These are phyloP conservation scores for Pocillopora verrucosa DNA, from an alignment of 64 coral and sea anemone genomes.

Conservation along the genomic window DNA sequence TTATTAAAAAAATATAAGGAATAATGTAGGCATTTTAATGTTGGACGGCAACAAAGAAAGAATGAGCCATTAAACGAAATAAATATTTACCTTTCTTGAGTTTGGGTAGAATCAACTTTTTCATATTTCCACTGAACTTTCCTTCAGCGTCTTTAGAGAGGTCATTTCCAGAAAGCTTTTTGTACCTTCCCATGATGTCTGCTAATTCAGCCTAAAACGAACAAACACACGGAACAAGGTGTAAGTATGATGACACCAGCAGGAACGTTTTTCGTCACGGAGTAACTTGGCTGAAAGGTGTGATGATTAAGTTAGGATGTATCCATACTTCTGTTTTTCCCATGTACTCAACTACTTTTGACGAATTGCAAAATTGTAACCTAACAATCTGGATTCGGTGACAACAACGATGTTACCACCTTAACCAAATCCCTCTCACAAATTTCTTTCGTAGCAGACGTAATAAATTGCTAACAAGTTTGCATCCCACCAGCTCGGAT, in stretches of 20 bases:
- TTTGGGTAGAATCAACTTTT: slow-evolving; percentile 28
- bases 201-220: slow-evolving; percentile 30
- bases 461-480: not conserved
- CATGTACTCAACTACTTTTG: no score
- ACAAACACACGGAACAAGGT: not conserved
- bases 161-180: slow-evolving; percentile 1
- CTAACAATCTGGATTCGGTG: no score
- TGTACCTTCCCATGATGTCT: slow-evolving; percentile 22
- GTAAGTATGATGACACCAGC: no score
- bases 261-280: no score
- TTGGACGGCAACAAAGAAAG: not conserved
- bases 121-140: slow-evolving; percentile 47
- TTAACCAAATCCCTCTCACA: no score
- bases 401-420: no score
- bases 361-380: no score
- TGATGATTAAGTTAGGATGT: no score
- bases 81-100: slow-evolving; percentile 28
- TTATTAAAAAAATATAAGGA: not conserved
- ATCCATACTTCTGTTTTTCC: no score
- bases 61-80: not conserved
- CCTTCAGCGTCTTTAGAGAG: slow-evolving; percentile 29
- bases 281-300: no score
- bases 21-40: not conserved
- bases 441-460: not conserved
- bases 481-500: no score